These are phyloP conservation scores for Papilio gigon DNA, from an alignment of 2,888 invertebrate genomes.

Conservation along the genomic window DNA sequence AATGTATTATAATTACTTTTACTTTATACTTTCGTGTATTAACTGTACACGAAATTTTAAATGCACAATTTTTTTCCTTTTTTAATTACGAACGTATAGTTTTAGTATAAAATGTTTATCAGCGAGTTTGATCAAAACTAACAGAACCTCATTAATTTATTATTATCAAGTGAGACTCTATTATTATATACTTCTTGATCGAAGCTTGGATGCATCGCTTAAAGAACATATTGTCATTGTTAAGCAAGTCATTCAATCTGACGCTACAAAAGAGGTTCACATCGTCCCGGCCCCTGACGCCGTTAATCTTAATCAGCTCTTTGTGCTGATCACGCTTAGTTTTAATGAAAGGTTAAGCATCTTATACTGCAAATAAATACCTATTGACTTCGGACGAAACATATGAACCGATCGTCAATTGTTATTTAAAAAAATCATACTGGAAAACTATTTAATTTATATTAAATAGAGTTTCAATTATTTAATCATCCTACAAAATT, in stretches of 20 bases:
- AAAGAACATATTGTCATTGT: constrained; percentile 37
- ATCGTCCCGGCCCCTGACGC: constrained; percentile 41
- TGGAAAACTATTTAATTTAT: too few relatives aligned
- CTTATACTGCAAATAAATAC: constrained; percentile 30
- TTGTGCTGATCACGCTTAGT: constrained; percentile 42
- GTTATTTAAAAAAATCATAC: background rate
- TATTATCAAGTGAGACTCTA: background rate
- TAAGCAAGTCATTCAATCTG: constrained; percentile 45
- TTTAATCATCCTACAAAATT: too few relatives aligned
- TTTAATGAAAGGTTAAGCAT: constrained; percentile 39
- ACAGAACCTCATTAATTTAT: background rate
- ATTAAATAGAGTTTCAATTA: too few relatives aligned
- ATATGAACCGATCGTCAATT: background rate
- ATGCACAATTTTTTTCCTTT: too few relatives aligned
- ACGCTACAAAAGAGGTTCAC: constrained; percentile 43
- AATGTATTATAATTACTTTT: too few relatives aligned
- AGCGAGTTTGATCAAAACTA: background rate
- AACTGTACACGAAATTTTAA: too few relatives aligned
- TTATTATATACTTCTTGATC: background rate
- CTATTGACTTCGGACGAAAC: background rate
- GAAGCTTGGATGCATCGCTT: constrained; percentile 5
- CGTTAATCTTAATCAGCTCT: constrained; percentile 45
- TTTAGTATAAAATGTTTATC: too few relatives aligned
- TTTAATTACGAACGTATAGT: too few relatives aligned
- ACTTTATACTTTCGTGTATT: too few relatives aligned